phyloP scores from a whole-genome alignment of 1,140 invertebrate genomes.

The Drosophila pandora region DNA sequence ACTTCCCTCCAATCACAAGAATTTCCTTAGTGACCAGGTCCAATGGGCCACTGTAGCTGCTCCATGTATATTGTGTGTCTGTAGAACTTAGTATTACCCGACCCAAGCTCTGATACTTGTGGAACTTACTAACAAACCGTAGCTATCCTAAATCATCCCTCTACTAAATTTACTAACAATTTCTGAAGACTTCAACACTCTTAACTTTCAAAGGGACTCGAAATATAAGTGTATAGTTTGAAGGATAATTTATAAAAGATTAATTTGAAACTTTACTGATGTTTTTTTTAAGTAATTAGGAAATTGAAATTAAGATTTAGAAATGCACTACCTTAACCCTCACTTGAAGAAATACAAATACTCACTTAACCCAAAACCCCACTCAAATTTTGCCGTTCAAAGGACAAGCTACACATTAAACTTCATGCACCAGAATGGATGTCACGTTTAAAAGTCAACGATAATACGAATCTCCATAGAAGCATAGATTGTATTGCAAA shows the following conservation, averaged over 20 bases:
- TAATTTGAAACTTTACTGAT: too few relatives aligned
- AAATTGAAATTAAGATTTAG: background rate
- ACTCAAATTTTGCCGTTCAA: constrained; percentile 55
- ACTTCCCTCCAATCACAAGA: constrained; percentile 2
- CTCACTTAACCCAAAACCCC: constrained; percentile 30
- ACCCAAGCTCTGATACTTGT: constrained; percentile 21
- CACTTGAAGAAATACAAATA: constrained; percentile 10
- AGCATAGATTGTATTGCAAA: constrained; percentile 89
- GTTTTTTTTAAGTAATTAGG: background rate
- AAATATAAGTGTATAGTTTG: background rate
- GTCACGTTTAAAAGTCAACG: constrained; percentile 85
- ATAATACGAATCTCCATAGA: constrained; percentile 85
- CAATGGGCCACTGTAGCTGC: constrained; percentile 33
- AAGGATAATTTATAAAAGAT: too few relatives aligned
- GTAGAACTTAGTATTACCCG: constrained; percentile 24
- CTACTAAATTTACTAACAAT: constrained; percentile 2
- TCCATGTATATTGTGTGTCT: constrained; percentile 37
- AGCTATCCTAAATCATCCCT: background rate
- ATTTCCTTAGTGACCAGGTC: constrained; percentile 29
- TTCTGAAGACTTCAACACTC: background rate
- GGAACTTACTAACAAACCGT: background rate
- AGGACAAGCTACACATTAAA: constrained; percentile 79
- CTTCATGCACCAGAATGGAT: constrained; percentile 88
- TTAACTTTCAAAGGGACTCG: background rate
- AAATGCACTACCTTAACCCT: constrained; percentile 7